Percentiles rank a stretch among this genome's conserved stretches.
These are phyloP conservation scores for Hipparchia sbordonii DNA, from an alignment of 2,888 invertebrate genomes.

Conservation along the genomic window DNA sequence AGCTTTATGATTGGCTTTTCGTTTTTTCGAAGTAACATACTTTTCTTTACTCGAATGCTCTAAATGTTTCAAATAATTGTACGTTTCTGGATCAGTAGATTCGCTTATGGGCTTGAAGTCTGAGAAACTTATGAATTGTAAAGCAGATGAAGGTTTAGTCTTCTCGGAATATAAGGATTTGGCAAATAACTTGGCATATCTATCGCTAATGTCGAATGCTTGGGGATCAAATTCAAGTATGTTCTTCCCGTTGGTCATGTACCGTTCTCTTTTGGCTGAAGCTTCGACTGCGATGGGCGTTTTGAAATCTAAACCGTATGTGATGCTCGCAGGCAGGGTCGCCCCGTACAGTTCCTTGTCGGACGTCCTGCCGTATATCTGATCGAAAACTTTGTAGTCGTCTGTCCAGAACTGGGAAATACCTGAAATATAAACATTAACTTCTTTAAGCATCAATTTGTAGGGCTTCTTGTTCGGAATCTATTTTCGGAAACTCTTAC, in stretches of 20 bases:
- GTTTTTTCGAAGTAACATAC: slow-evolving; percentile 33
- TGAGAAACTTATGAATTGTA: slow-evolving; percentile 59
- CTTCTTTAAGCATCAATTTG: not conserved
- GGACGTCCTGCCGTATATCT: slow-evolving; percentile 73
- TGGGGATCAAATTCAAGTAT: slow-evolving; percentile 46
- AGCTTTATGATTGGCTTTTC: not conserved
- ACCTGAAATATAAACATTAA: slow-evolving; percentile 51
- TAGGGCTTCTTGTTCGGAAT: too few species aligned
- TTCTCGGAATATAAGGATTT: slow-evolving; percentile 39
- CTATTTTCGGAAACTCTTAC: too few species aligned
- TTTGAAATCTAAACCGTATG: slow-evolving; percentile 43
- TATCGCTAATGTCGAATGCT: slow-evolving; percentile 50
- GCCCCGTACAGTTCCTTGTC: slow-evolving; percentile 69
- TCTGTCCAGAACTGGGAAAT: slow-evolving; percentile 72
- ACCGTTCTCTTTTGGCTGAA: slow-evolving; percentile 59
- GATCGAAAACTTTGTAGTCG: slow-evolving; percentile 70
- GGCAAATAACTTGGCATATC: slow-evolving; percentile 51
- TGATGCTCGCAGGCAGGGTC: slow-evolving; percentile 55
- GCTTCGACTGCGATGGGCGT: slow-evolving; percentile 50
- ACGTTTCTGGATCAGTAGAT: slow-evolving; percentile 64
- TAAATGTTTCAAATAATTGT: slow-evolving; percentile 65
- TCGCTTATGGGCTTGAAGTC: slow-evolving; percentile 66
- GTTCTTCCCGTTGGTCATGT: slow-evolving; percentile 46
- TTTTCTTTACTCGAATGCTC: slow-evolving; percentile 57
- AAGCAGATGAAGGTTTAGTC: slow-evolving; percentile 47